These are phyloP conservation scores for Montipora cactus DNA, from an alignment of 64 coral and sea anemone genomes.

Conservation along the genomic window DNA sequence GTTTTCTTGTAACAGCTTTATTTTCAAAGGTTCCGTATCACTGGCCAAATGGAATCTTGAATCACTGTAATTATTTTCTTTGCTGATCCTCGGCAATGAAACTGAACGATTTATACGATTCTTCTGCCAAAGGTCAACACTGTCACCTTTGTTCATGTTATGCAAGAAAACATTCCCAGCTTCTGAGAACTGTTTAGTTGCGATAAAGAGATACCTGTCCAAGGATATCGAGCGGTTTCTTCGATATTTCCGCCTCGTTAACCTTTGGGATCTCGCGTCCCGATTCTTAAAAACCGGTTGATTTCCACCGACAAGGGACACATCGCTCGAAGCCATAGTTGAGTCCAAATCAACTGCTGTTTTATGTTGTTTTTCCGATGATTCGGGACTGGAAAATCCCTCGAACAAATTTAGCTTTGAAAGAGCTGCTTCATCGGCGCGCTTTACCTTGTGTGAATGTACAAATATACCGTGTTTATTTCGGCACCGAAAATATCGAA, in stretches of 20 bases:
- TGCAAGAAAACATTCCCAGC: slow-evolving; percentile 1
- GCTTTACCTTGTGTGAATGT: slow-evolving; percentile 90
- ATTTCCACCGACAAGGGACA: neutral
- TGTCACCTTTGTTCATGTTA: neutral
- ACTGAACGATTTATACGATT: slow-evolving; percentile 23
- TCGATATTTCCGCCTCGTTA: neutral
- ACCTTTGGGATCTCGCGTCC: slow-evolving; percentile 2
- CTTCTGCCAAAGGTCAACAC: neutral
- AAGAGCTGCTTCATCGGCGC: slow-evolving; percentile 41
- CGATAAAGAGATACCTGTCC: slow-evolving; percentile 21
- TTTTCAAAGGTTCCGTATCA: neutral
- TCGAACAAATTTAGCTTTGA: slow-evolving; percentile 20
- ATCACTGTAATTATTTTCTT: neutral
- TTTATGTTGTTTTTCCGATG: neutral
- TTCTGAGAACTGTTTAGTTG: slow-evolving; percentile 20
- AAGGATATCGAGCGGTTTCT: slow-evolving; percentile 26
- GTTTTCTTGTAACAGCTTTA: neutral
- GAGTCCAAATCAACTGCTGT: neutral
- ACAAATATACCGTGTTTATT: slow-evolving; percentile 98
- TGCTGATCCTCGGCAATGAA: slow-evolving; percentile 30
- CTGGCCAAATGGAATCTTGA: neutral
- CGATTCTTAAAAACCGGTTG: neutral
- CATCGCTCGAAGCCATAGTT: slow-evolving; percentile 19
- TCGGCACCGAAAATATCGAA: slow-evolving; percentile 90
- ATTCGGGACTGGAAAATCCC: slow-evolving; percentile 22